Conservation (phyloP, 2,797 vertebrate species). For the Orestias chungarensis region DNA sequence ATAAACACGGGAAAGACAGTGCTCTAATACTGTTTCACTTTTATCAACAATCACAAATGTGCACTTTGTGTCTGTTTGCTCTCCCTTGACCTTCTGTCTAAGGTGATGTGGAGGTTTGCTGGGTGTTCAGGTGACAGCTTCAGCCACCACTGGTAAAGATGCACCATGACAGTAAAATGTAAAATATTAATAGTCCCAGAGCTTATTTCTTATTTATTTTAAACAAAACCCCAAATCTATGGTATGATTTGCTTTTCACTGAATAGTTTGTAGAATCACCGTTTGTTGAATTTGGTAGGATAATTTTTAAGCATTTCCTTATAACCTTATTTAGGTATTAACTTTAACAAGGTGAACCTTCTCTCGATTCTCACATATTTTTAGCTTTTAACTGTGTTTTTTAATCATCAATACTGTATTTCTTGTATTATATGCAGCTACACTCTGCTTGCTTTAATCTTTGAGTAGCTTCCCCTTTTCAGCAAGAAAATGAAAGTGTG, state of each 20-base stretch:
- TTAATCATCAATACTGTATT: too few species aligned
- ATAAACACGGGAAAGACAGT: constrained; percentile 72
- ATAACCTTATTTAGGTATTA: too few species aligned
- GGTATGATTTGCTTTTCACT: neutral
- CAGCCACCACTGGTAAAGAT: neutral
- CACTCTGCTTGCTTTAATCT: too few species aligned
- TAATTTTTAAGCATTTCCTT: too few species aligned
- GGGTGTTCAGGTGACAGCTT: neutral
- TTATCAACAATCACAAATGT: constrained; percentile 81
- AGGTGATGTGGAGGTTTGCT: constrained; percentile 1
- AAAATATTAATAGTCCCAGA: neutral
- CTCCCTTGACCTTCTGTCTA: constrained; percentile 22
- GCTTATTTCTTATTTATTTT: neutral
- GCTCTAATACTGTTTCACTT: constrained; percentile 81
- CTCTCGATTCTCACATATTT: too few species aligned
- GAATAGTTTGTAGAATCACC: neutral
- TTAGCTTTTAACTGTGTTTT: too few species aligned
- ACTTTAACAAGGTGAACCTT: too few species aligned
- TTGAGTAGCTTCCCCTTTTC: too few species aligned
- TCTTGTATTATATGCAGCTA: too few species aligned
- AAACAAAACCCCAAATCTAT: neutral
- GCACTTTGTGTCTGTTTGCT: constrained; percentile 76
- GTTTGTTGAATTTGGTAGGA: too few species aligned
- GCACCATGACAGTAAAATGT: neutral
- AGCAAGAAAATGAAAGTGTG: too few species aligned